phyloP scores from a whole-genome alignment of 2,888 invertebrate species.

The Caenorhabditis panamensis region DNA sequence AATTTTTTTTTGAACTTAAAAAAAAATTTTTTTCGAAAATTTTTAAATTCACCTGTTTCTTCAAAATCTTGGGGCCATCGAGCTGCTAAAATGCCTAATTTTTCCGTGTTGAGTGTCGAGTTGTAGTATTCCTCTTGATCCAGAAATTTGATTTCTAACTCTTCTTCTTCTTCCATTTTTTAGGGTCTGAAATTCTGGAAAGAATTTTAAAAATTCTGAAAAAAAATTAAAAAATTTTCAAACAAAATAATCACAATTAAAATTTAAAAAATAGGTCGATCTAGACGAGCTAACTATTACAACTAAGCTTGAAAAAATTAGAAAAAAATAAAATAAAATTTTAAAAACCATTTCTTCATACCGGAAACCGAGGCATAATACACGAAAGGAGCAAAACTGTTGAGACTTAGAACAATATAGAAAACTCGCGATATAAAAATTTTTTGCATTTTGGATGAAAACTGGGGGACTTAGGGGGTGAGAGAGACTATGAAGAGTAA shows the following conservation, averaged over 20 bases:
- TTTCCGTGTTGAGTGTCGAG: too few species aligned
- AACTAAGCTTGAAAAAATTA: too few species aligned
- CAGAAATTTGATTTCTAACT: conserved; percentile 22
- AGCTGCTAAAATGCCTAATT: background rate
- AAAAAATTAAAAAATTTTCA: background rate
- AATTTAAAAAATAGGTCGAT: too few species aligned
- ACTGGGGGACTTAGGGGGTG: background rate
- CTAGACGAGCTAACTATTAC: too few species aligned
- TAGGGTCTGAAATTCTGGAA: background rate
- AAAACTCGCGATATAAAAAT: background rate
- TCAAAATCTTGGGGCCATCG: background rate
- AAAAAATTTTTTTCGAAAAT: too few species aligned
- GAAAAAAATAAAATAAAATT: background rate
- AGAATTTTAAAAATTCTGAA: background rate
- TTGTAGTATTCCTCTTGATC: conserved; percentile 12
- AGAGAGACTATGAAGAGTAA: too few species aligned
- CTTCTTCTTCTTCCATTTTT: conserved; percentile 20
- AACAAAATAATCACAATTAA: too few species aligned
- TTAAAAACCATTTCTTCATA: background rate
- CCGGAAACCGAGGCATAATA: background rate
- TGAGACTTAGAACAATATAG: background rate
- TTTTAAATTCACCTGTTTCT: background rate
- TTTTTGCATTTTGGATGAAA: too few species aligned
- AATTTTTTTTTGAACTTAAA: conserved; percentile 6
- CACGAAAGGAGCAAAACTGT: background rate